Evolutionary conservation across 2,113 vertebrate genomes (phyloP).

Genomic region (Monarcha castaneiventris): DNA sequence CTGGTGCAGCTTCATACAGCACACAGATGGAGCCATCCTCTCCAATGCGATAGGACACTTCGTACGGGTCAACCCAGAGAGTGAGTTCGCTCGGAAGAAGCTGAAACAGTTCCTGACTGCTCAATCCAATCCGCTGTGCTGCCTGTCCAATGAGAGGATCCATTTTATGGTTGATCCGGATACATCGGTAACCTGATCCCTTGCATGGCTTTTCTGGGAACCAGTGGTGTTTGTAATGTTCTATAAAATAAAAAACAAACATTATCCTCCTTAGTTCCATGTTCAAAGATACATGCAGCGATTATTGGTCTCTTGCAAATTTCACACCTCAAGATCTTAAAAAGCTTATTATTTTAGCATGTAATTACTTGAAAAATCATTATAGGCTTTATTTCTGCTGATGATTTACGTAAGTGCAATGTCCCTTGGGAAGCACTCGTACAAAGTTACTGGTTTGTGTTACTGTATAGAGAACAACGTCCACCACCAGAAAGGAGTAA

Average conservation of each 20-base stretch:
- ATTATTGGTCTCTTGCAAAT: neutral
- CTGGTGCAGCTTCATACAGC: conserved; percentile 92
- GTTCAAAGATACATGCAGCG: accelerated
- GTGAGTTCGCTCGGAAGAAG: conserved; percentile 99
- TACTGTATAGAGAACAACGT: neutral
- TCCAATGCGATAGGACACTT: conserved; percentile 98
- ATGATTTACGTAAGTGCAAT: accelerated
- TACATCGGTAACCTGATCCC: conserved; percentile 98
- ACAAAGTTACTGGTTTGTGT: neutral
- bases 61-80: conserved; percentile 98
- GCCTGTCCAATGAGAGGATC: conserved; percentile 98
- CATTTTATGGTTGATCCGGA: conserved; percentile 99
- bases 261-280: conserved; percentile 26
- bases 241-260: conserved; percentile 70
- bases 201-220: conserved; percentile 98
- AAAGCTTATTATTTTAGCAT: neutral
- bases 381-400: neutral
- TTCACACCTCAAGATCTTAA: neutral
- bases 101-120: conserved; percentile 96
- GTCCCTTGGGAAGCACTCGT: neutral
- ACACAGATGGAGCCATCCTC: conserved; percentile 99
- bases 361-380: neutral
- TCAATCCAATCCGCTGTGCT: conserved; percentile 94
- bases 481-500: neutral
- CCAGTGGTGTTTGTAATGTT: conserved; percentile 99